A percentile compares a stretch with the other conserved stretches of the same genome.
Conservation (phyloP, 2,888 invertebrate species). For the Parelbella ahira region DNA sequence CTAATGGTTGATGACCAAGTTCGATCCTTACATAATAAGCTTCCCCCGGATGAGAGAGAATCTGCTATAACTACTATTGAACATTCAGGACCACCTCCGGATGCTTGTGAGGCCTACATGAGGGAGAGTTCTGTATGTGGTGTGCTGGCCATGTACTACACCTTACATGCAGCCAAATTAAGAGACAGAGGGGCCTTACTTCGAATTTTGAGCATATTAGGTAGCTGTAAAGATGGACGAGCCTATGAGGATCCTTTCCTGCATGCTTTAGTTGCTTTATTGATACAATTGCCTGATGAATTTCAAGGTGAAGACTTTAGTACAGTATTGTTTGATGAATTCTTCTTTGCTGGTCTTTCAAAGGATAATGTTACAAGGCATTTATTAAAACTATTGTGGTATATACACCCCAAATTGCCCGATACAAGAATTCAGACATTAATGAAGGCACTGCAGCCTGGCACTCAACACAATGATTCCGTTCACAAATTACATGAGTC, state of each 20-base stretch:
- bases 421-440: constrained; percentile 88
- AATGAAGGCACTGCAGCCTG: constrained; percentile 89
- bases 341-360: constrained; percentile 93
- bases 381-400: constrained; percentile 94
- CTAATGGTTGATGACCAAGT: constrained; percentile 95
- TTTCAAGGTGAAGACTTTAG: constrained; percentile 97
- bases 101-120: constrained; percentile 95
- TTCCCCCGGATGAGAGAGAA: constrained; percentile 96
- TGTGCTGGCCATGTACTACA: constrained; percentile 96
- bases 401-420: constrained; percentile 92
- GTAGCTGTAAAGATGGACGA: constrained; percentile 94
- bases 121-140: constrained; percentile 95
- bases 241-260: constrained; percentile 97
- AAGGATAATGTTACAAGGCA: constrained; percentile 96
- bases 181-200: constrained; percentile 90
- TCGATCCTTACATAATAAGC: constrained; percentile 89
- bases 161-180: constrained; percentile 90
- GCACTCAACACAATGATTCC: constrained; percentile 90
- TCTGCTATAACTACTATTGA: constrained; percentile 96
- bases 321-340: constrained; percentile 96
- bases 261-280: constrained; percentile 91
- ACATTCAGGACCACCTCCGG: constrained; percentile 95
- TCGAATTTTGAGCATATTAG: constrained; percentile 93
- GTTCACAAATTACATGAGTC: constrained; percentile 89
- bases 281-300: constrained; percentile 95